phyloP scores from a whole-genome alignment of 37 sponge, comb jelly and placozoan genomes.

The Bolinopsis microptera region DNA sequence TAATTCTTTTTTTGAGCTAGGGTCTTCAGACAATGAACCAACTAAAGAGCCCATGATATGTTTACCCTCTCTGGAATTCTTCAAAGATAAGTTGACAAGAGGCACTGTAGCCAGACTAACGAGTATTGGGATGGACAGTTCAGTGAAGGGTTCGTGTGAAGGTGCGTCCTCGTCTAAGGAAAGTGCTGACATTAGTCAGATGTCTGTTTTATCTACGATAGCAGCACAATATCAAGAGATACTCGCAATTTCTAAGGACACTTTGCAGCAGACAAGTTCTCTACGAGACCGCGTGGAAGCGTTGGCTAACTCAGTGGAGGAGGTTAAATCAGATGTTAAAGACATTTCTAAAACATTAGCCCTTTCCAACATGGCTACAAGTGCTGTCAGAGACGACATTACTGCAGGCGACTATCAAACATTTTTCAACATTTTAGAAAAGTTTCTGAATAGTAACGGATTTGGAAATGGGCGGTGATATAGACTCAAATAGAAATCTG shows the following conservation, averaged over 20 bases:
- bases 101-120: neutral
- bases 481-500: too few species aligned
- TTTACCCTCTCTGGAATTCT: neutral
- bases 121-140: neutral
- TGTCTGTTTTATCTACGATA: neutral
- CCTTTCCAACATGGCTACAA: neutral
- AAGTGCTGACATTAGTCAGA: neutral
- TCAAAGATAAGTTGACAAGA: neutral
- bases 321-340: neutral
- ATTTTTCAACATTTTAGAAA: neutral
- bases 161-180: neutral
- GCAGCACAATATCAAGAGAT: slow-evolving; percentile 29
- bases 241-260: neutral
- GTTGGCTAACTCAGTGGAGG: neutral
- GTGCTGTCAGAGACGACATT: neutral
- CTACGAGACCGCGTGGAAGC: neutral
- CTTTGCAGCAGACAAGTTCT: neutral
- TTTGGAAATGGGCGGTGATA: neutral
- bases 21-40: neutral
- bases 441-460: neutral
- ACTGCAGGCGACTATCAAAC: neutral
- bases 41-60: neutral
- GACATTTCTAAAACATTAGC: neutral
- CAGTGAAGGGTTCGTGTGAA: neutral
- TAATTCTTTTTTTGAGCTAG: neutral